Evolutionary conservation across 2,888 invertebrate genomes (phyloP), one percentile per base, ranked within the genome.

Genomic region (Polymixis lichenea): DNA sequence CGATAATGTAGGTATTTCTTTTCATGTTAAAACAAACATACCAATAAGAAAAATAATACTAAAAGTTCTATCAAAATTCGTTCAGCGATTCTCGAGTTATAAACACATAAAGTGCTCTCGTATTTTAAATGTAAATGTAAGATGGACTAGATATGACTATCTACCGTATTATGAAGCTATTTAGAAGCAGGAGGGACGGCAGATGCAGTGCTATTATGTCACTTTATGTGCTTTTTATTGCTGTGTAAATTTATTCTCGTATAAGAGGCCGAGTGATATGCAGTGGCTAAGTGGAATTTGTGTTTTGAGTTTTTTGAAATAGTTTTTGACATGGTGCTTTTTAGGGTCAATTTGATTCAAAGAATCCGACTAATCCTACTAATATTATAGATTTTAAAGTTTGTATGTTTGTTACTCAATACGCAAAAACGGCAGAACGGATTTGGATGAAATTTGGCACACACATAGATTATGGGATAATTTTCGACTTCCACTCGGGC

Each of bases 121-220:
- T 72, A 76, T 75, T 80, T 87, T 81, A 77, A 72, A 84, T 86
- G 74, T 65, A 74, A 82, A 87, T 83, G 75, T 65, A 32, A 78
- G 83, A 88, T 87, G 82, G 38, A 75, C 73, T 68, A 87, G 87
- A 85, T 87, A 88, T 82, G 78, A 83, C 68, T 73, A 80, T 87
- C 84, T 77, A 81, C 77, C 25, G 75, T 88, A 87, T 88, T 87
- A 86, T 87, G 86, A 83, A 81, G 84, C 84, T 84, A 84, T 88
- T 88, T 86, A 82, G 74, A 87, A 82, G 80, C 86, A 85, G 76
- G 82, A 85, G 77, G 75, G 62, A 77, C 11, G 28, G 79, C 80
- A 85, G 87, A 87, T 86, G 84, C 80, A 73, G 82, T 75, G 72
- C 73, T 84, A 84, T 87, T 81, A 88, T 81, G 84, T 80, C 83